phyloP scores from a whole-genome alignment of 1,140 invertebrate genomes.

The Psix sp. region DNA sequence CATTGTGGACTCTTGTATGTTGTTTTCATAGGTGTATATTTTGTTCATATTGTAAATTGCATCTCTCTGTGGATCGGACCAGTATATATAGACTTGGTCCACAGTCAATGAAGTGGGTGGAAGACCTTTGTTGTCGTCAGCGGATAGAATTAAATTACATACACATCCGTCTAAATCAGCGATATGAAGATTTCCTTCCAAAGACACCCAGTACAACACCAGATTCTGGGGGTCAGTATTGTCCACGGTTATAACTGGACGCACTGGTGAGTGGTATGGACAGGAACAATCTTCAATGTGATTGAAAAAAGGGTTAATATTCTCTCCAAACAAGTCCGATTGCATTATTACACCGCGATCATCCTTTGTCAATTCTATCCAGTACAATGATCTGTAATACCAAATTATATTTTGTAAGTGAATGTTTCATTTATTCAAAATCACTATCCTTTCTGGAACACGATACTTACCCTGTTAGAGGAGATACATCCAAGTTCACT shows the following conservation, averaged over 20 bases:
- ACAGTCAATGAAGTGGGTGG: conserved; percentile 80
- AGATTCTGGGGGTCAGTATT: conserved; percentile 79
- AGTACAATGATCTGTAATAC: conserved; percentile 83
- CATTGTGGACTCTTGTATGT: conserved; percentile 61
- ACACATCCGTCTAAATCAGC: conserved; percentile 83
- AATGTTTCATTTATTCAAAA: no score
- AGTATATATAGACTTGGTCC: conserved; percentile 83
- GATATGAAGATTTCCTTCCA: conserved; percentile 79
- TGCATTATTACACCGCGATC: conserved; percentile 81
- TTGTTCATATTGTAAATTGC: conserved; percentile 82
- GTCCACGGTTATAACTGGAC: conserved; percentile 82
- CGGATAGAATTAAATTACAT: conserved; percentile 80
- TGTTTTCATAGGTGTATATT: conserved; percentile 60
- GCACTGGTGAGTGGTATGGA: conserved; percentile 76
- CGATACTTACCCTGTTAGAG: conserved; percentile 80
- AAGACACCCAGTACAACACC: conserved; percentile 81
- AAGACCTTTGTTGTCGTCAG: conserved; percentile 70
- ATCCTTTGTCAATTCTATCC: conserved; percentile 81
- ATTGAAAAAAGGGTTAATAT: conserved; percentile 80
- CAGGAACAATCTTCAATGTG: conserved; percentile 73
- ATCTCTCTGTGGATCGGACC: conserved; percentile 80
- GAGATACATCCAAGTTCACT: conserved; percentile 83
- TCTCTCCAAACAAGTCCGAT: conserved; percentile 78
- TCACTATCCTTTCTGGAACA: no score
- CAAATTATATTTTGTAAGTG: conserved; percentile 11